Percentiles rank a stretch among this genome's conserved stretches.
phyloP scores from a whole-genome alignment of 2,113 vertebrate species.

The Piprites chloris region DNA sequence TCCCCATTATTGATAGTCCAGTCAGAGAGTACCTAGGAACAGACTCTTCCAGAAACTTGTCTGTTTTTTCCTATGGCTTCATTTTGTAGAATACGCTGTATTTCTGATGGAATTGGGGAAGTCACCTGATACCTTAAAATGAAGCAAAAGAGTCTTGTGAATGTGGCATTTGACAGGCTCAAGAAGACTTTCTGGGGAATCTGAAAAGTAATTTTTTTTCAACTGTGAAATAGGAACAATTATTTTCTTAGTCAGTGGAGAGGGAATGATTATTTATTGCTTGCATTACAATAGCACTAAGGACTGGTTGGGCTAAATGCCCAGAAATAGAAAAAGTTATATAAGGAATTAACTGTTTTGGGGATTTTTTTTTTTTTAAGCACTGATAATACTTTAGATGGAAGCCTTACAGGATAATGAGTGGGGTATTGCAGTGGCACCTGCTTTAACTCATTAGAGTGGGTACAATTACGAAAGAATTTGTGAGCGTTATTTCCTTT shows the following conservation, averaged over 20 bases:
- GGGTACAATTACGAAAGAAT: neutral
- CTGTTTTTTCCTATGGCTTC: neutral
- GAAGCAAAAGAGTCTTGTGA: neutral
- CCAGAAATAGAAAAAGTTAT: constrained; percentile 29
- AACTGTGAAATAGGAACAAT: neutral
- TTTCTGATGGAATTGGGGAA: neutral
- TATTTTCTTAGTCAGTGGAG: neutral
- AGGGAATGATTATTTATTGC: constrained; percentile 45
- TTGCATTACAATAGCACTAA: constrained; percentile 16
- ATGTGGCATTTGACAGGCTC: neutral
- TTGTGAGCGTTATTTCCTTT: neutral
- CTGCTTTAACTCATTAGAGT: neutral
- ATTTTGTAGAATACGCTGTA: neutral
- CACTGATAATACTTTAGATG: neutral
- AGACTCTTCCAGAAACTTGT: neutral
- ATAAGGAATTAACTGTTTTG: neutral
- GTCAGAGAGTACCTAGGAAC: neutral
- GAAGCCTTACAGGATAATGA: neutral
- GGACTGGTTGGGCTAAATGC: constrained; percentile 23
- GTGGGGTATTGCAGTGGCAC: neutral
- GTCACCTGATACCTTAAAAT: neutral
- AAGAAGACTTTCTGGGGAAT: neutral
- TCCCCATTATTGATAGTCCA: neutral
- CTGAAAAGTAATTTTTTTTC: neutral
- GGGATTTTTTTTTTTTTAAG: neutral